Conservation (phyloP, 2,797 vertebrate species). For the Cuniculus paca region DNA sequence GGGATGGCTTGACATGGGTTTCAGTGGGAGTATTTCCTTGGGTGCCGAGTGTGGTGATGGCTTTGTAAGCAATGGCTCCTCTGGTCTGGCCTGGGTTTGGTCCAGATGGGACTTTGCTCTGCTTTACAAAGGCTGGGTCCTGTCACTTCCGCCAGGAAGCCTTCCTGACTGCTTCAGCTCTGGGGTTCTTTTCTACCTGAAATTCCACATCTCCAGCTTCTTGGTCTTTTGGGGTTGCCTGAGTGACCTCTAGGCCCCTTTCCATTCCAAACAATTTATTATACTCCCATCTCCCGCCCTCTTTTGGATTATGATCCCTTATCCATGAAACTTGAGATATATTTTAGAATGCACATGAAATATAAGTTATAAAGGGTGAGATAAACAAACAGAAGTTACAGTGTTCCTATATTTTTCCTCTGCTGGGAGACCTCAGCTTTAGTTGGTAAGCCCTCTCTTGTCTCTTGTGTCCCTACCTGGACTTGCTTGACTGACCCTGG, state of each 20-base stretch:
- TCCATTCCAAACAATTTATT: background rate
- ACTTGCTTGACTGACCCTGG: background rate
- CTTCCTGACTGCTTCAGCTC: background rate
- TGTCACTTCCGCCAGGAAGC: background rate
- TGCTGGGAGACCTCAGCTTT: background rate
- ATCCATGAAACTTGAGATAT: background rate
- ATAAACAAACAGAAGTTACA: constrained; percentile 33
- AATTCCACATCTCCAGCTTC: background rate
- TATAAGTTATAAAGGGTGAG: constrained; percentile 28
- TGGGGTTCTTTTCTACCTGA: background rate
- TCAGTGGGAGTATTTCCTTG: too few species aligned
- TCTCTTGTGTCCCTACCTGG: background rate
- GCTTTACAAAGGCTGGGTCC: background rate
- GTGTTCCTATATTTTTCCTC: background rate
- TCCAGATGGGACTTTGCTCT: background rate
- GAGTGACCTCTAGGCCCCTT: background rate
- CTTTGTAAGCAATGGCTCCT: background rate
- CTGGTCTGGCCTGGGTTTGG: background rate
- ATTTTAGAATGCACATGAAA: background rate
- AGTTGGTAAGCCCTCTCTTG: background rate
- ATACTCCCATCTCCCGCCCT: background rate
- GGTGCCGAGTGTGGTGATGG: background rate
- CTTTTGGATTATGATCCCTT: background rate
- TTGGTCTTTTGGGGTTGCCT: background rate
- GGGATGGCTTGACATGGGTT: background rate